These are phyloP conservation scores for Drosophila murphyi DNA, from an alignment of 1,140 invertebrate species.

Conservation along the genomic window DNA sequence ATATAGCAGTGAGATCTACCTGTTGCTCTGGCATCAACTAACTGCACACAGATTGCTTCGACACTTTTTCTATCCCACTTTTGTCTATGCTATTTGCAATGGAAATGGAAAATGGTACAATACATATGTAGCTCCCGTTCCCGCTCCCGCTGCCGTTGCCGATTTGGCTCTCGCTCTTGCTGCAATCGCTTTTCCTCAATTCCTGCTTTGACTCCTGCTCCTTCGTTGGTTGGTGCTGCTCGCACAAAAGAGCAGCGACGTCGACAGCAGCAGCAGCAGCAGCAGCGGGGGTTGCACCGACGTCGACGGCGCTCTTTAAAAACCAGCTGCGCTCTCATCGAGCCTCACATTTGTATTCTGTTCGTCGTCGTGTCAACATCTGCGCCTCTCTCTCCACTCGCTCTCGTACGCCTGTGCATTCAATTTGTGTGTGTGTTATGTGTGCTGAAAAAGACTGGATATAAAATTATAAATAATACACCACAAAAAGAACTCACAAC, in stretches of 20 bases:
- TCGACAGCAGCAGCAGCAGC: slow-evolving; percentile 24
- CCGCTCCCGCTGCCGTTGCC: slow-evolving; percentile 9
- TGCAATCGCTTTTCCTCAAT: neutral
- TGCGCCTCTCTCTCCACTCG: slow-evolving; percentile 44
- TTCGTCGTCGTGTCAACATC: slow-evolving; percentile 62
- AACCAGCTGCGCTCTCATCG: slow-evolving; percentile 51
- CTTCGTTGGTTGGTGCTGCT: slow-evolving; percentile 27
- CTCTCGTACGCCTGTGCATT: slow-evolving; percentile 51
- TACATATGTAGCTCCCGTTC: slow-evolving; percentile 29
- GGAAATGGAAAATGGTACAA: slow-evolving; percentile 44
- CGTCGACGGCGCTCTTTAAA: slow-evolving; percentile 46
- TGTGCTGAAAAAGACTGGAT: slow-evolving; percentile 54
- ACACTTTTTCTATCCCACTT: slow-evolving; percentile 27
- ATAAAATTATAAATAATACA: slow-evolving; percentile 24
- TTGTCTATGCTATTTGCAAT: slow-evolving; percentile 24
- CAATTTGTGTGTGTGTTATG: slow-evolving; percentile 33
- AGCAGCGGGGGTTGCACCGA: slow-evolving; percentile 42
- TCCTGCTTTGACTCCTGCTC: slow-evolving; percentile 17
- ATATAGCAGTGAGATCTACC: slow-evolving; percentile 54
- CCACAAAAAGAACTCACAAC: slow-evolving; percentile 55
- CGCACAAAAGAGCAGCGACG: slow-evolving; percentile 47
- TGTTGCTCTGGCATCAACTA: slow-evolving; percentile 56
- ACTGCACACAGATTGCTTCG: slow-evolving; percentile 36
- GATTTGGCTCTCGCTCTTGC: slow-evolving; percentile 9
- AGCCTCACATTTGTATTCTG: slow-evolving; percentile 57